phyloP scores from a whole-genome alignment of 2,888 invertebrate species.

The Orthonychiurus folsomi region DNA sequence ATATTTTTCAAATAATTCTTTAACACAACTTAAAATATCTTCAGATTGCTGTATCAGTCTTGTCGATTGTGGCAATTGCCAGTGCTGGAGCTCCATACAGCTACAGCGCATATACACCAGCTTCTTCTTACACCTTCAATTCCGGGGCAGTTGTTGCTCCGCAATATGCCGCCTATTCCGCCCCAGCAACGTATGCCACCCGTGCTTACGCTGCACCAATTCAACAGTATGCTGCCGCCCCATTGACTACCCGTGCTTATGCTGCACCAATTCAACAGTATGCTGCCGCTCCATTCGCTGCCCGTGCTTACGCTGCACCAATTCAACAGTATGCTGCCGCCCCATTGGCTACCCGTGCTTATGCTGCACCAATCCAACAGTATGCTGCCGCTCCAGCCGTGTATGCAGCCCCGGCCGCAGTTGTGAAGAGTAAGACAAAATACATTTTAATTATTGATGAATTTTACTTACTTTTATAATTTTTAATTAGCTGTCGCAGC shows the following conservation, averaged over 20 bases:
- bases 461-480: background rate
- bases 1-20: too few relatives aligned
- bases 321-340: background rate
- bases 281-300: background rate
- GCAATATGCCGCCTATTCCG: background rate
- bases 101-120: background rate
- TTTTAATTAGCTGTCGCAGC: background rate
- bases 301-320: background rate
- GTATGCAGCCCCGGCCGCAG: background rate
- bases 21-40: background rate
- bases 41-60: background rate
- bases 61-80: background rate
- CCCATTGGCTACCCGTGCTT: background rate
- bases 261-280: constrained; percentile 3
- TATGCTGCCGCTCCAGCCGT: background rate
- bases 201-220: background rate
- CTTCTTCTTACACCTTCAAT: background rate
- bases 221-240: background rate
- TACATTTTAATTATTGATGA: background rate
- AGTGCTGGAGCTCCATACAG: constrained; percentile 2
- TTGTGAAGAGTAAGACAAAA: constrained; percentile 3
- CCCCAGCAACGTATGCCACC: background rate
- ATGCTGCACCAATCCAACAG: background rate
- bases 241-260: background rate
- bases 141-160: background rate